Evolutionary conservation across 64 coral and sea anemone genomes (phyloP).

Genomic region (Montipora foliosa): DNA sequence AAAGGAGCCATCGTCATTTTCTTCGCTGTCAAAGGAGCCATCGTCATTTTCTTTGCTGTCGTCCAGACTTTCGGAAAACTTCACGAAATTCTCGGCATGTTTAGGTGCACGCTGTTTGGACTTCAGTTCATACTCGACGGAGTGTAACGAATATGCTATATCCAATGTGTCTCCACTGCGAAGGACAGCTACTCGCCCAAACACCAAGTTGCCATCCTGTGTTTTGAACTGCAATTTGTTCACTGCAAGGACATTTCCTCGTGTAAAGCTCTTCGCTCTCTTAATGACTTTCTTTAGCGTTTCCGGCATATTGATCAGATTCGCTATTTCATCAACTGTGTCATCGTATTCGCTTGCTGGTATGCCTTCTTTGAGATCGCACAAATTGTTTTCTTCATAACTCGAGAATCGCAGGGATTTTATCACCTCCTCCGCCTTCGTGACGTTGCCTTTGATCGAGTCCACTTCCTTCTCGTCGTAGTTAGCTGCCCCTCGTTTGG

Average conservation of each 20-base stretch:
- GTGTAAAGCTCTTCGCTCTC: not conserved
- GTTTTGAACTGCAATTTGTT: conserved; percentile 19
- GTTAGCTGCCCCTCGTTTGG: not conserved
- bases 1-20: no score
- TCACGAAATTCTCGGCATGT: not conserved
- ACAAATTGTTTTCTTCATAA: conserved; percentile 53
- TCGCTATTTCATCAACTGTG: conserved; percentile 24
- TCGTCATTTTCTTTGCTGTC: not conserved
- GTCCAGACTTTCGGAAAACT: conserved; percentile 11
- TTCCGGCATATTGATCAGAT: conserved; percentile 34
- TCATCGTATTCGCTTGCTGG: conserved; percentile 6
- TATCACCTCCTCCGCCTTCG: not conserved
- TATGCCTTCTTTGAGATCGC: conserved; percentile 28
- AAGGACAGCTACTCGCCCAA: conserved; percentile 48
- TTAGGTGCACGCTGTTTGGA: not conserved
- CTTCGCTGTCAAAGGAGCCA: no score
- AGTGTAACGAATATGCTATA: conserved; percentile 48
- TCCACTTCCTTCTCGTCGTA: not conserved
- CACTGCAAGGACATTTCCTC: conserved; percentile 23
- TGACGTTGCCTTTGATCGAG: not conserved
- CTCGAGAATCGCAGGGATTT: conserved; percentile 33
- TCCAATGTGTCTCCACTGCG: conserved; percentile 17
- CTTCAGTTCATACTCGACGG: not conserved
- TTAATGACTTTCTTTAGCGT: conserved; percentile 40
- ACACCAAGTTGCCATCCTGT: conserved; percentile 26